Percentiles rank a stretch among this genome's conserved stretches.
Evolutionary conservation across 2,113 vertebrate species (phyloP).

Genomic region (Trogon melanurus): DNA sequence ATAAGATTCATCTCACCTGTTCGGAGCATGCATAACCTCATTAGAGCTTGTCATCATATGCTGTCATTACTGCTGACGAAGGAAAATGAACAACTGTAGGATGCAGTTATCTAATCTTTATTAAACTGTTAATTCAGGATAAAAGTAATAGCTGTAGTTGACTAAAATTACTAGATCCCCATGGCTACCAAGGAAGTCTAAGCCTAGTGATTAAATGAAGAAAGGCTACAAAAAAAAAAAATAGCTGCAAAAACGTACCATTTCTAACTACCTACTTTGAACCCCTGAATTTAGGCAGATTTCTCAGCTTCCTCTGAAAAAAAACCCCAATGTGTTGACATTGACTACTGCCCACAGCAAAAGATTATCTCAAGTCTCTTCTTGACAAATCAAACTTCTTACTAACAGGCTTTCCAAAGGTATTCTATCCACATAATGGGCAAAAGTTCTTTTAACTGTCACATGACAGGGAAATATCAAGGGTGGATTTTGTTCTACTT

Average conservation of each 20-base stretch:
- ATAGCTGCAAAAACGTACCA: background rate
- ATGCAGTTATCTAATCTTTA: background rate
- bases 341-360: background rate
- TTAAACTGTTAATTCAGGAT: background rate
- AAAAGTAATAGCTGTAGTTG: background rate
- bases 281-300: background rate
- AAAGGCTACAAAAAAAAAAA: background rate
- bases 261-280: background rate
- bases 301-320: background rate
- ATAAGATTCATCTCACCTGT: background rate
- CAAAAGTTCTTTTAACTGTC: background rate
- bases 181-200: background rate
- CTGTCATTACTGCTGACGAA: background rate
- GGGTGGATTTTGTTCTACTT: background rate
- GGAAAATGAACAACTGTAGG: background rate
- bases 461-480: background rate
- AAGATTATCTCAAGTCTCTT: background rate
- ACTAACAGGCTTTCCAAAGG: background rate
- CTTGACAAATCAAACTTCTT: background rate
- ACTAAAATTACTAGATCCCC: background rate
- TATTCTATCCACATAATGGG: background rate
- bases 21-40: background rate
- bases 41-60: background rate
- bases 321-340: background rate
- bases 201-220: background rate